A percentile compares a stretch with the other conserved stretches of the same genome.
These are phyloP conservation scores for Escarpia spicata DNA, from an alignment of 2,888 invertebrate genomes.

Conservation along the genomic window DNA sequence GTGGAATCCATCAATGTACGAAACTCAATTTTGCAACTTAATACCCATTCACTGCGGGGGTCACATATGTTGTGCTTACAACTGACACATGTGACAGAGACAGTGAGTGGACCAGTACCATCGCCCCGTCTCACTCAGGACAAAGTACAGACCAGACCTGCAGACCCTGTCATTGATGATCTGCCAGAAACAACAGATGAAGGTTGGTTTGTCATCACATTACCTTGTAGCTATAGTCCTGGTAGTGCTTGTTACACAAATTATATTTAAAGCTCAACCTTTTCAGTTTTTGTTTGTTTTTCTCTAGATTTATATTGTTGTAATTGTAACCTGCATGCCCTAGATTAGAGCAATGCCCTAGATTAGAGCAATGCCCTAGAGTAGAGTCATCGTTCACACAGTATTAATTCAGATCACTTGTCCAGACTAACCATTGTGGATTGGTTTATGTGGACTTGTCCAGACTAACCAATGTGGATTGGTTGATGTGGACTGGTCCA, in stretches of 20 bases:
- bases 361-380: neutral
- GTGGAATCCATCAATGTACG: too few relatives aligned
- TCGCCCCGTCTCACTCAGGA: neutral
- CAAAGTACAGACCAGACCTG: neutral
- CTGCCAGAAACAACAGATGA: constrained; percentile 28
- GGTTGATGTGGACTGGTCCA: neutral
- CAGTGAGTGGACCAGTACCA: neutral
- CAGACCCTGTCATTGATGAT: constrained; percentile 22
- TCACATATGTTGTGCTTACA: too few relatives aligned
- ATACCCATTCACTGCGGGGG: too few relatives aligned
- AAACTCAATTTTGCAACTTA: too few relatives aligned
- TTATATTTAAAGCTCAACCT: neutral
- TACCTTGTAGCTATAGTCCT: neutral
- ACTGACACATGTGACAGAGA: neutral
- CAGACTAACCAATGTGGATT: too few relatives aligned
- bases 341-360: neutral
- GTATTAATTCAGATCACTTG: neutral
- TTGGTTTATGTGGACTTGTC: too few relatives aligned
- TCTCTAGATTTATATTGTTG: too few relatives aligned
- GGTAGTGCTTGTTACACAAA: neutral
- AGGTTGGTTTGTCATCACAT: constrained; percentile 25
- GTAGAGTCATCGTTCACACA: too few relatives aligned
- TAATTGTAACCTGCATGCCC: too few relatives aligned
- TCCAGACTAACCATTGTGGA: neutral
- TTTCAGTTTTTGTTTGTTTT: too few relatives aligned